Percentiles rank a stretch among this genome's conserved stretches.
Evolutionary conservation across 2,113 vertebrate species (phyloP).

Genomic region (Notothenia rossii): DNA sequence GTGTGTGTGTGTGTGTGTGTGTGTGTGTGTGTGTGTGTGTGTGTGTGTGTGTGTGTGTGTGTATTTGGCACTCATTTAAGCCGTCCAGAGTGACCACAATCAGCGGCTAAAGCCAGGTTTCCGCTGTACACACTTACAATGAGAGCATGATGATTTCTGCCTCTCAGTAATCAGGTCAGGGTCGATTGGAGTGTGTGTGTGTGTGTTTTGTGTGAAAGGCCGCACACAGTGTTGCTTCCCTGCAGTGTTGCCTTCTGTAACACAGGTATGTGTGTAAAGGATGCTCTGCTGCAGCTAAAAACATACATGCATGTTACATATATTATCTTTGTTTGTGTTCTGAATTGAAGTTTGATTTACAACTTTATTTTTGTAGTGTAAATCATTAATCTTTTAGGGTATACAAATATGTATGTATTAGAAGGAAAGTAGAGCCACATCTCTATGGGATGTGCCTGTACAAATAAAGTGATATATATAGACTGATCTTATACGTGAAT

Average conservation of each 20-base stretch:
- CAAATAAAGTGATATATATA: constrained; percentile 14
- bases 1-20: neutral
- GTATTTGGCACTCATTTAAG: constrained; percentile 11
- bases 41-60: constrained; percentile 3
- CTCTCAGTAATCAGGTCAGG: constrained; percentile 72
- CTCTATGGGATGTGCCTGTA: constrained; percentile 23
- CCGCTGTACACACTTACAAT: constrained; percentile 49
- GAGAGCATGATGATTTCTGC: constrained; percentile 55
- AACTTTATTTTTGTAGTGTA: neutral
- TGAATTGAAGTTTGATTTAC: no score
- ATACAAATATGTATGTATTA: neutral
- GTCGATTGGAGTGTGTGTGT: constrained; percentile 45
- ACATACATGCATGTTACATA: neutral
- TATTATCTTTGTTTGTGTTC: neutral
- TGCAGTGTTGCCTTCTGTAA: constrained; percentile 68
- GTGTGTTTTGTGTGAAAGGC: constrained; percentile 10
- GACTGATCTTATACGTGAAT: constrained; percentile 3
- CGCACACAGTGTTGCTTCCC: constrained; percentile 41
- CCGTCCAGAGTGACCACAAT: constrained; percentile 37
- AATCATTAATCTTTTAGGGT: neutral
- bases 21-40: constrained; percentile 7
- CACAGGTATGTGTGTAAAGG: constrained; percentile 42
- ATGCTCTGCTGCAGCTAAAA: neutral
- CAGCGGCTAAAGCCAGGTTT: constrained; percentile 21
- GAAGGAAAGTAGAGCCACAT: constrained; percentile 12